A percentile compares a stretch with the other conserved stretches of the same genome.
These are phyloP conservation scores for Nibea coibor DNA, from an alignment of 2,113 vertebrate species.

Conservation along the genomic window DNA sequence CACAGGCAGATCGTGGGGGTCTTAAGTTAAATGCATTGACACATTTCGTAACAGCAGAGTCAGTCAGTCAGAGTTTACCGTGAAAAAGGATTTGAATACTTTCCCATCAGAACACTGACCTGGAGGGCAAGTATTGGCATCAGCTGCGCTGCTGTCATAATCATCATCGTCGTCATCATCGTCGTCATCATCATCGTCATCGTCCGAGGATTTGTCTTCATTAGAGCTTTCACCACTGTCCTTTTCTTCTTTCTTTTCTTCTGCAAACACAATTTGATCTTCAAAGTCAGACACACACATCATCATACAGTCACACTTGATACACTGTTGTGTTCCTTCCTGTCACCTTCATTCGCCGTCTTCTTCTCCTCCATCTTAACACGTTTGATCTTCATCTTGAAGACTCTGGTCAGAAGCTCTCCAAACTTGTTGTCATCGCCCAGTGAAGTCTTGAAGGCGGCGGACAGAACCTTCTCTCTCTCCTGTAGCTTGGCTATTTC, in stretches of 20 bases:
- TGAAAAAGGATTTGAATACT: background rate
- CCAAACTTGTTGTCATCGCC: conserved; percentile 90
- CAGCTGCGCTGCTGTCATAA: conserved; percentile 79
- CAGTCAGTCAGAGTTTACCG: background rate
- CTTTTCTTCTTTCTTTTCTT: conserved; percentile 81
- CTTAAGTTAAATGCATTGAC: background rate
- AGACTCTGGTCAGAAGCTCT: conserved; percentile 88
- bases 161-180: conserved; percentile 76
- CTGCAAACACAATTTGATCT: conserved; percentile 70
- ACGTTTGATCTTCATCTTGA: conserved; percentile 88
- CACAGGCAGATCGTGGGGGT: background rate
- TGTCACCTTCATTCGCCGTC: conserved; percentile 68
- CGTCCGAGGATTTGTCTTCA: conserved; percentile 81
- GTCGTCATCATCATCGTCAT: conserved; percentile 73
- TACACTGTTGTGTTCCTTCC: background rate
- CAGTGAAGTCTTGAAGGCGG: conserved; percentile 86
- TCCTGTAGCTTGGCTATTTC: conserved; percentile 87
- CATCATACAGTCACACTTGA: background rate
- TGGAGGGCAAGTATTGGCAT: conserved; percentile 86
- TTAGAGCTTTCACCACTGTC: conserved; percentile 86
- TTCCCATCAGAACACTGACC: conserved; percentile 64
- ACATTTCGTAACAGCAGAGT: background rate
- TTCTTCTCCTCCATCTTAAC: conserved; percentile 78
- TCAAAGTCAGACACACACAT: background rate
- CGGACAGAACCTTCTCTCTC: conserved; percentile 82